Base-by-base conservation (phyloP, 2,888 invertebrate species). In the Cerastis rubricosa region DNA sequence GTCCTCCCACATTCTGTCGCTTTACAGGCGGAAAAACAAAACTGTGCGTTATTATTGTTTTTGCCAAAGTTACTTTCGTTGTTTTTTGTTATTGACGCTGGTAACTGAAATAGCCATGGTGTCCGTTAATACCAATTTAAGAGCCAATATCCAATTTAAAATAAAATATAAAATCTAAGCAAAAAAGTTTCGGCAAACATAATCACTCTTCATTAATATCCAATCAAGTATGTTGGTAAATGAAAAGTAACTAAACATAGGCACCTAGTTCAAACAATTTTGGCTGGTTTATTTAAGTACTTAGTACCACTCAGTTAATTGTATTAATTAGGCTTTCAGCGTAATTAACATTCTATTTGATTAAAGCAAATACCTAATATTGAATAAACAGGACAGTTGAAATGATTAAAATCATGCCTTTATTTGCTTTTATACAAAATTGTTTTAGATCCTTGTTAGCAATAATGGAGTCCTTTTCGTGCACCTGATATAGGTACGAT, bases 1-100 rank as follows among this genome's bases (percentile, higher is more conserved):
- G 69, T 66, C 66, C 66, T 43, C 69, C 59, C 54, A 69, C 40
- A 43, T 59, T 54, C 22, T 35, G 57, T 49, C 61, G 54, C 22
- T 66, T 66, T 43, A 54, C 14, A 7, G 22, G 19, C n/a, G 35
- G 57, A 6, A 68, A 65, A 78, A 70, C 12, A 2, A 78, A 54
- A 43, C 25, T n/a, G 25, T 74, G 9, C 19, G n/a, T 51, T 65
- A 11, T 49, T 64, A 29, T 71, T 57, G n/a, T 71, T 49, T 19
- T 57, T 19, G 7, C 0, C 0, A 2, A 25, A 25, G 12, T 49
- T 22, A 57, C n/a, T 47, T 47, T 22, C n/a, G 22, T 11, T 69
- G 17, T 17, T 70, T 43, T 61, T 47, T 12, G 54, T 76, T 61
- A 43, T 11, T 49, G n/a, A 40, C 5, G 11, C 3, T 25, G 8